Percentiles rank a stretch among this genome's conserved stretches.
phyloP scores from a whole-genome alignment of 2,797 vertebrate species.

The Mus spretus region DNA sequence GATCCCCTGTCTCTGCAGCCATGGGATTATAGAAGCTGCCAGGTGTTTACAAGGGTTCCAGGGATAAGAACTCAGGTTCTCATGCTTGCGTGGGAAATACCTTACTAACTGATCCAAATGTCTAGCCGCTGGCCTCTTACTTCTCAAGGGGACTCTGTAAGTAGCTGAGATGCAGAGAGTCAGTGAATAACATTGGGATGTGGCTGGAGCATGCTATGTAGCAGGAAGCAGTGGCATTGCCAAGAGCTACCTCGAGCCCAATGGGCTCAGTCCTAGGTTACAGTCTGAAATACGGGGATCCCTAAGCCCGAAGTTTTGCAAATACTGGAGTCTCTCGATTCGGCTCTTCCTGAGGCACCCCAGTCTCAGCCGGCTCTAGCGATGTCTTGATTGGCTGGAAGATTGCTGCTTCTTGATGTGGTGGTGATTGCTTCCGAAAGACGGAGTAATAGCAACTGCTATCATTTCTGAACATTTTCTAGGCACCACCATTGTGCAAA shows the following conservation, averaged over 20 bases:
- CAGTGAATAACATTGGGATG: neutral
- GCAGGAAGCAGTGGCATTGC: neutral
- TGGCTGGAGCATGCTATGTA: neutral
- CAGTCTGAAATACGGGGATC: neutral
- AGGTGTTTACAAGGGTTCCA: neutral
- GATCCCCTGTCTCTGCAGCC: neutral
- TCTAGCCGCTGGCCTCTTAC: neutral
- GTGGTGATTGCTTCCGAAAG: conserved; percentile 30
- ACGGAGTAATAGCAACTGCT: neutral
- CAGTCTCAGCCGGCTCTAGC: neutral
- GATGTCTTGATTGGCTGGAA: neutral
- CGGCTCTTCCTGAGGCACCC: neutral
- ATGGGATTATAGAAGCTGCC: neutral
- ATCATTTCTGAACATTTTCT: conserved; percentile 42
- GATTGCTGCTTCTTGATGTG: conserved; percentile 18
- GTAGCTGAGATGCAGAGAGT: neutral
- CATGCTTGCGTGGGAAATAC: neutral
- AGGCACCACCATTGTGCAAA: neutral
- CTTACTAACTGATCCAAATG: neutral
- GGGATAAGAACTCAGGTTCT: neutral
- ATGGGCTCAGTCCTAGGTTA: neutral
- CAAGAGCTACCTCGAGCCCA: neutral
- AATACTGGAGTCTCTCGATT: neutral
- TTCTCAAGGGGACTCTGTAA: neutral
- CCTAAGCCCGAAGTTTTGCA: neutral